Conservation (phyloP, 1,140 invertebrate genomes). For the Anagrus nilaparvatae region DNA sequence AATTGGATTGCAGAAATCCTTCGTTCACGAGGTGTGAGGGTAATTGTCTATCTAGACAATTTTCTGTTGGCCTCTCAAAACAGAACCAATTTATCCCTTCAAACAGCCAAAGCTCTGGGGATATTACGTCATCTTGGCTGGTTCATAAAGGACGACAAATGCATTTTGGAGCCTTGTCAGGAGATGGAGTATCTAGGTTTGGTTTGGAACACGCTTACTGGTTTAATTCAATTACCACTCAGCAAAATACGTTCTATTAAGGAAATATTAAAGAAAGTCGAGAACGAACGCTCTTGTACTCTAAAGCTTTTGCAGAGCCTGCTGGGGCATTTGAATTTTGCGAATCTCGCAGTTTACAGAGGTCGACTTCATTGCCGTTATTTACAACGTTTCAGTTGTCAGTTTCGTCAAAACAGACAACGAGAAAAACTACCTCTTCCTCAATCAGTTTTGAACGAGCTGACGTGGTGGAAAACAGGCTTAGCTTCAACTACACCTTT, state of each 20-base stretch:
- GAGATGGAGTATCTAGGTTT: slow-evolving; percentile 26
- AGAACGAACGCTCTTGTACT: background rate
- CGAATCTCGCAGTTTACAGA: slow-evolving; percentile 12
- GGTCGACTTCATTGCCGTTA: slow-evolving; percentile 12
- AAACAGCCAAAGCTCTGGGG: slow-evolving; percentile 8
- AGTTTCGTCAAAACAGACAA: background rate
- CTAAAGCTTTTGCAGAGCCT: slow-evolving; percentile 10
- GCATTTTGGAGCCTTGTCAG: slow-evolving; percentile 21
- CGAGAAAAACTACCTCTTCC: slow-evolving; percentile 1
- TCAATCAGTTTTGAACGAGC: background rate
- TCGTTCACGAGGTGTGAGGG: slow-evolving; percentile 19
- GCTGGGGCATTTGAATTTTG: slow-evolving; percentile 15
- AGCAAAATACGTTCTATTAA: background rate
- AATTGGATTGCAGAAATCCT: slow-evolving; percentile 26
- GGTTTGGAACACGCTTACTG: slow-evolving; percentile 21
- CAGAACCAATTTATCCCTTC: slow-evolving; percentile 15
- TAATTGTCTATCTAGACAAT: slow-evolving; percentile 24
- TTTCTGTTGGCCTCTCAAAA: slow-evolving; percentile 21
- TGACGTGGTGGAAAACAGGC: slow-evolving; percentile 13
- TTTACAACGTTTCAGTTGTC: slow-evolving; percentile 3
- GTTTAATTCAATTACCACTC: slow-evolving; percentile 2
- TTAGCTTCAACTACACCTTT: background rate
- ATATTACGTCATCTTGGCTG: slow-evolving; percentile 21
- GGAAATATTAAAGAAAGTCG: background rate
- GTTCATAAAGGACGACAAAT: slow-evolving; percentile 25